Percentiles rank a stretch among this genome's conserved stretches.
Evolutionary conservation across 1,140 invertebrate genomes (phyloP).

Genomic region (Tetraneura akinire): DNA sequence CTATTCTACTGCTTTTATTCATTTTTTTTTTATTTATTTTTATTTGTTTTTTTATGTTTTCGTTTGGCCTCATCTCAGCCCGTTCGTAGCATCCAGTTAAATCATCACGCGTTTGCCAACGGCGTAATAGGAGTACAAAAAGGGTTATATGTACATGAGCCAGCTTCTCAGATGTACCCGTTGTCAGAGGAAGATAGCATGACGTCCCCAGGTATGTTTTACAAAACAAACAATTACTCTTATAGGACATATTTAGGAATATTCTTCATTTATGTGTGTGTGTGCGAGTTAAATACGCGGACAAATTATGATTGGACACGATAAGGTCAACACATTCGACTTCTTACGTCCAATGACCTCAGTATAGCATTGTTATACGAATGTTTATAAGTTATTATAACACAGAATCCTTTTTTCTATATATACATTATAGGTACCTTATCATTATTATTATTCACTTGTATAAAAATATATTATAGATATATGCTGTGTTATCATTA

Average conservation of each 20-base stretch:
- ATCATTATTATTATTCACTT: no score
- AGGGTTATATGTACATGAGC: conserved; percentile 51
- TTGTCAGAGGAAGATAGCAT: conserved; percentile 51
- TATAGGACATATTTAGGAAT: conserved; percentile 1
- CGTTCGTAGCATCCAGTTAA: conserved; percentile 45
- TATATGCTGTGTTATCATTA: no score
- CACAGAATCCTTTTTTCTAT: background rate
- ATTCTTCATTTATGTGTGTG: background rate
- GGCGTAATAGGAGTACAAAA: conserved; percentile 46
- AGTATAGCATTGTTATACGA: conserved; percentile 4
- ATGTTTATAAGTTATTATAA: no score
- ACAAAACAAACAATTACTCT: conserved; percentile 3
- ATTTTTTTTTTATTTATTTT: conserved; percentile 21
- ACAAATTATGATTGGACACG: conserved; percentile 31
- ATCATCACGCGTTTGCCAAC: conserved; percentile 41
- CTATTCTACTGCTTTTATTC: background rate
- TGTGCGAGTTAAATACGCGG: background rate
- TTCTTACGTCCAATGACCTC: conserved; percentile 48
- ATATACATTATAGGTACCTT: no score
- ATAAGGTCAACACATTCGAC: conserved; percentile 48
- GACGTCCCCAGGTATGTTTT: conserved; percentile 48
- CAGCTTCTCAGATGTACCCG: conserved; percentile 51
- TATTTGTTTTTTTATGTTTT: conserved; percentile 45
- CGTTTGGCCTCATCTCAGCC: conserved; percentile 43
- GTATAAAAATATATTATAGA: no score